phyloP scores from a whole-genome alignment of 2,113 vertebrate genomes.

The Syngnathus typhle region DNA sequence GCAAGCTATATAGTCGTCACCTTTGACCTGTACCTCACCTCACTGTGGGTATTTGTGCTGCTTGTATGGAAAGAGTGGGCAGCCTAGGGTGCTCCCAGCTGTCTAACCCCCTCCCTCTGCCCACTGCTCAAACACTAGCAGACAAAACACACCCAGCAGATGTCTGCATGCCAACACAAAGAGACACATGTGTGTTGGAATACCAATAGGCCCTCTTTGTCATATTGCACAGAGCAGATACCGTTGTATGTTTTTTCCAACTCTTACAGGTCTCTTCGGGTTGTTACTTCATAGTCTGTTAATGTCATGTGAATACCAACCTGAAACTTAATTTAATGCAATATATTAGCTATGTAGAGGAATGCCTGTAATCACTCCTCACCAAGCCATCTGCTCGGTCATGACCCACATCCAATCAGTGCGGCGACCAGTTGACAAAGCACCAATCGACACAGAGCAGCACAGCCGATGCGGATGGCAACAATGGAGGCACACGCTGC shows the following conservation, averaged over 20 bases:
- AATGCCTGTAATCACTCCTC: slow-evolving; percentile 34
- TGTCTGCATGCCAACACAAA: slow-evolving; percentile 52
- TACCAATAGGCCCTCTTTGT: slow-evolving; percentile 42
- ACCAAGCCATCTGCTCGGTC: slow-evolving; percentile 69
- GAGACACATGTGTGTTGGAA: slow-evolving; percentile 36
- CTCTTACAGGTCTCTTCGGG: not conserved
- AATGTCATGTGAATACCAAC: not conserved
- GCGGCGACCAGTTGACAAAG: slow-evolving; percentile 43
- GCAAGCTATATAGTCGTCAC: slow-evolving; percentile 32
- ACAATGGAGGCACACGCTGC: slow-evolving; percentile 62
- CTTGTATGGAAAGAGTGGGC: slow-evolving; percentile 23
- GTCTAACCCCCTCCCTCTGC: slow-evolving; percentile 43
- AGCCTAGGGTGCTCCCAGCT: slow-evolving; percentile 37
- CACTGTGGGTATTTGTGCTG: slow-evolving; percentile 23
- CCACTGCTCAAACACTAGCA: slow-evolving; percentile 14
- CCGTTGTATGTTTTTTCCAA: slow-evolving; percentile 8
- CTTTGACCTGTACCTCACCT: slow-evolving; percentile 57
- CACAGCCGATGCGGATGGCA: slow-evolving; percentile 33
- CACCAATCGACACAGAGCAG: slow-evolving; percentile 49
- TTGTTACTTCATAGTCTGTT: not conserved
- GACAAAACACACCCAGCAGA: slow-evolving; percentile 46
- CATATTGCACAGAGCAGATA: slow-evolving; percentile 14
- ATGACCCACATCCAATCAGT: slow-evolving; percentile 57
- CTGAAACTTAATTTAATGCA: too few relatives aligned
- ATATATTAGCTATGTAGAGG: slow-evolving; percentile 28